Evolutionary conservation across 2,888 invertebrate genomes (phyloP).

Genomic region (Nysson spinosus): DNA sequence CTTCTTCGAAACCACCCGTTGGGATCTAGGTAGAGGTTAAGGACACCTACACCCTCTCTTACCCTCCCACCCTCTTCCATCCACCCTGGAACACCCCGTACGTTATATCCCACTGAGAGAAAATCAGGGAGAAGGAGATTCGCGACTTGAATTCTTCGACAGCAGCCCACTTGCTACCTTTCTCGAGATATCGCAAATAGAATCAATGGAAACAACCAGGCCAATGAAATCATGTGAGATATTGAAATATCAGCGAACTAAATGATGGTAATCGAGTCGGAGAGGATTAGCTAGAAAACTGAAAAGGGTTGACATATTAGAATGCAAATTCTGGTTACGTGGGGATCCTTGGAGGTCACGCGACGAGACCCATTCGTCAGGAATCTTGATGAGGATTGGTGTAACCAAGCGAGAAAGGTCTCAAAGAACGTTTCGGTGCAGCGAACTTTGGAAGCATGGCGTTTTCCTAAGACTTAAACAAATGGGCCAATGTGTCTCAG

Average conservation of each 20-base stretch:
- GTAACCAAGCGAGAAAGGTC: slow-evolving; percentile 20
- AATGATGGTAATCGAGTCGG: no score
- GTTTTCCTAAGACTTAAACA: slow-evolving; percentile 44
- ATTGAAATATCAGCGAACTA: no score
- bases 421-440: slow-evolving; percentile 37
- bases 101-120: slow-evolving; percentile 25
- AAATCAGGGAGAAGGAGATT: slow-evolving; percentile 35
- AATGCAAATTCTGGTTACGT: slow-evolving; percentile 54
- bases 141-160: slow-evolving; percentile 45
- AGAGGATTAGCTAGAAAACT: no score
- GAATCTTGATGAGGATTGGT: slow-evolving; percentile 42
- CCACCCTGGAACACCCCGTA: slow-evolving; percentile 24
- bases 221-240: no score
- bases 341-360: slow-evolving; percentile 40
- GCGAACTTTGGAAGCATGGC: slow-evolving; percentile 24
- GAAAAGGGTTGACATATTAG: slow-evolving; percentile 53
- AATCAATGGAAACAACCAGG: slow-evolving; percentile 18
- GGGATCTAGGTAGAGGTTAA: slow-evolving; percentile 35
- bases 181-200: slow-evolving; percentile 12
- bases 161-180: slow-evolving; percentile 9
- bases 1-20: slow-evolving; percentile 30
- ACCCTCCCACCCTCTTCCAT: no score
- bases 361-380: slow-evolving; percentile 50
- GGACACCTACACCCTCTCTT: slow-evolving; percentile 30
- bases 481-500: slow-evolving; percentile 38